Evolutionary conservation across 2,888 invertebrate species (phyloP), one percentile per base, ranked within the genome.

Genomic region (Epistrophella euchroma): DNA sequence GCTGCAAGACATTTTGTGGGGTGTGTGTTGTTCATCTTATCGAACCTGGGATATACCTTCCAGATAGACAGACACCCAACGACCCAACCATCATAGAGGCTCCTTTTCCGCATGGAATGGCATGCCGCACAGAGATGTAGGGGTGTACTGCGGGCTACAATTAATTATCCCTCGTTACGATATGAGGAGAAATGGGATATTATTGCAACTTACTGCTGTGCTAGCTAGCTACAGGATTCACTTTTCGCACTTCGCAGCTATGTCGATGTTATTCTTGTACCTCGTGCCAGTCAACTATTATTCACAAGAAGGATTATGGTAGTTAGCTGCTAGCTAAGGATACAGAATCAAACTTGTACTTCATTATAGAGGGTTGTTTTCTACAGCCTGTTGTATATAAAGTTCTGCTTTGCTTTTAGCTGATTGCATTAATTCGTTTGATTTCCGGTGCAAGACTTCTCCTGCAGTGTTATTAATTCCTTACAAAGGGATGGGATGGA

Each of bases 391-490:
- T 50, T 70, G 77, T 50, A 56, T 25, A 70, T 22, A 70, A 68
- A 68, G 81, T 81, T 77, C 77, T 86, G 15, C 70, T 78, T 82
- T 60, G 71, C 82, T 82, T 78, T 82, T 74, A 86, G 82, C 74
- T 86, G 86, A 86, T 86, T 86, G 82, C 77, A 86, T 86, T 82
- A 86, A 86, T 82, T 86, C 82, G 76, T 82, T 82, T 86, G 86
- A 86, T 86, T 86, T 86, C 86, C 86, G 86, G 73, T 74, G 77
- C 77, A 77, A 82, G 60, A 60, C 28, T 66, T 78, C 52, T 82
- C 74, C 86, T 86, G 86, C 86, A 86, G 82, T 86, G 86, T 86
- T 86, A 86, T 82, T 86, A 86, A 86, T 86, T 86, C 82, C 71
- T 71, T 70, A 78, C 86, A 78, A 82, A 77, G 86, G 77, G 50